Percentiles rank a stretch among this genome's conserved stretches.
phyloP scores from a whole-genome alignment of 2,888 invertebrate genomes.

The Atherix ibis region DNA sequence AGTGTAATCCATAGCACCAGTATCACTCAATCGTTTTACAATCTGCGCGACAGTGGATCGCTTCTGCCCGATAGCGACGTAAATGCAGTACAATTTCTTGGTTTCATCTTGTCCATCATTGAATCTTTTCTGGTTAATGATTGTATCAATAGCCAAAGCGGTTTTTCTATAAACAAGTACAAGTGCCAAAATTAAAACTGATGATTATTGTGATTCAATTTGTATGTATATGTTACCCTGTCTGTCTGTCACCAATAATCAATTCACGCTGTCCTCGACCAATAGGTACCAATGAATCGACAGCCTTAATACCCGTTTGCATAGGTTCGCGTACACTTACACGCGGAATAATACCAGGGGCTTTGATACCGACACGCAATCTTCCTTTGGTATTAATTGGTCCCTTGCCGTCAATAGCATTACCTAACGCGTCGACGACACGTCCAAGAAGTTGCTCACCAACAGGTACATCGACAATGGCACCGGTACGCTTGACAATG shows the following conservation, averaged over 20 bases:
- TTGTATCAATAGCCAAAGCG: constrained; percentile 96
- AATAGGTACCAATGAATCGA: constrained; percentile 96
- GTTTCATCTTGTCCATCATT: constrained; percentile 92
- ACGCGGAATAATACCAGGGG: constrained; percentile 96
- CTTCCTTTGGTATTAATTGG: constrained; percentile 59
- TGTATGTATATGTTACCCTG: constrained; percentile 44
- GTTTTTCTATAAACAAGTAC: constrained; percentile 53
- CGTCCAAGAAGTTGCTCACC: constrained; percentile 89
- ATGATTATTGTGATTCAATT: not conserved
- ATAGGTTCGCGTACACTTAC: constrained; percentile 98
- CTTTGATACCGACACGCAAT: constrained; percentile 80
- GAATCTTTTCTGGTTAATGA: constrained; percentile 98
- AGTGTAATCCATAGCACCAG: constrained; percentile 90
- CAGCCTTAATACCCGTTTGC: constrained; percentile 99
- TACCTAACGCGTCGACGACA: constrained; percentile 96
- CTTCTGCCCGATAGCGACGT: constrained; percentile 98
- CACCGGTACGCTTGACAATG: constrained; percentile 97
- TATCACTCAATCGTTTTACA: constrained; percentile 78
- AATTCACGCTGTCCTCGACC: constrained; percentile 99
- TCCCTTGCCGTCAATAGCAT: constrained; percentile 77
- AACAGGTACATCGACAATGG: constrained; percentile 97
- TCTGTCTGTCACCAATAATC: constrained; percentile 99
- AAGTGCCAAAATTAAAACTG: not conserved
- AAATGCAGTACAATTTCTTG: constrained; percentile 98
- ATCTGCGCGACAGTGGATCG: constrained; percentile 98